Evolutionary conservation across 2,888 invertebrate species (phyloP).

Genomic region (Drosophila ezoana): DNA sequence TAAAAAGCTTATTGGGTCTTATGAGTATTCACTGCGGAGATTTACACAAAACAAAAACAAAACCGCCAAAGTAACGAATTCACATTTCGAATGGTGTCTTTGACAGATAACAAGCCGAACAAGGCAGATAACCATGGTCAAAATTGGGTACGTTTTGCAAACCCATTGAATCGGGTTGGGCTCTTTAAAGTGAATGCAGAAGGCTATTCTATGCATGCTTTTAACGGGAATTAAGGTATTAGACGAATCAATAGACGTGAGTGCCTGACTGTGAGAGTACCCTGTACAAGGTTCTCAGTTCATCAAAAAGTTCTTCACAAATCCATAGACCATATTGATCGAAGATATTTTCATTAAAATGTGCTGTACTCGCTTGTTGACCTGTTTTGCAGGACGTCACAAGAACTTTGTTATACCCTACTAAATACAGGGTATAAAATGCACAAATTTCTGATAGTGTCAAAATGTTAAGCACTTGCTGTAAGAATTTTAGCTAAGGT

Average conservation of each 20-base stretch:
- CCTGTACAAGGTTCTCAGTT: background rate
- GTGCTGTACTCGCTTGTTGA: no score
- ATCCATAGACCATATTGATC: no score
- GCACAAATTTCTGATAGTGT: slow-evolving; percentile 20
- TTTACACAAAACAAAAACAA: slow-evolving; percentile 9
- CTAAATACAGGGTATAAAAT: background rate
- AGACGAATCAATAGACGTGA: background rate
- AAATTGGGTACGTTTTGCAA: slow-evolving; percentile 1
- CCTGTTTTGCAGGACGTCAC: no score
- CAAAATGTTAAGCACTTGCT: background rate
- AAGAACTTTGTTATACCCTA: background rate
- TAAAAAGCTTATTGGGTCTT: slow-evolving; percentile 21
- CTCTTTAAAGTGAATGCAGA: background rate
- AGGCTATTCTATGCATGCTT: background rate
- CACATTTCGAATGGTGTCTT: slow-evolving; percentile 26
- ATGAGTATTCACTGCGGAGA: slow-evolving; percentile 19
- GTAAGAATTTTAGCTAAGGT: background rate
- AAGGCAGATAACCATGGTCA: slow-evolving; percentile 17
- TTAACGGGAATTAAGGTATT: slow-evolving; percentile 4
- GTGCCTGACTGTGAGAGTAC: background rate
- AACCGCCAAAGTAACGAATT: slow-evolving; percentile 7
- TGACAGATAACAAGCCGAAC: slow-evolving; percentile 38
- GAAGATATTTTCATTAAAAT: no score
- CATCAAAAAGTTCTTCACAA: no score
- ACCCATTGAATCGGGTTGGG: slow-evolving; percentile 3